Conservation (phyloP, 2,113 vertebrate species). For the Myrmecophaga tridactyla region DNA sequence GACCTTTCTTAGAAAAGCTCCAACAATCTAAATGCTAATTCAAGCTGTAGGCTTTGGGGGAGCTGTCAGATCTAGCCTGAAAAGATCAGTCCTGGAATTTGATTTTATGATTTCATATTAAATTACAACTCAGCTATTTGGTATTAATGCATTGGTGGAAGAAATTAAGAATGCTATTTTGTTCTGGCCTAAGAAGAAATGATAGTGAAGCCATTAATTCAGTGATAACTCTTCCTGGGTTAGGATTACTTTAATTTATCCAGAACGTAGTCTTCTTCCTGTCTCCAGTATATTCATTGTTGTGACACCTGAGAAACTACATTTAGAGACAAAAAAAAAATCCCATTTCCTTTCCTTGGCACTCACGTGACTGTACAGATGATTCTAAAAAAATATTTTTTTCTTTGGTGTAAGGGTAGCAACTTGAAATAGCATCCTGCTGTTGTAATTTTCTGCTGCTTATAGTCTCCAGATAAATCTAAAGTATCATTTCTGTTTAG, state of each 20-base stretch:
- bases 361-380: not conserved
- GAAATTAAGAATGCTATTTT: not conserved
- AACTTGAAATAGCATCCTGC: not conserved
- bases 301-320: not conserved
- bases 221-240: not conserved
- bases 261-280: not conserved
- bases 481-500: not conserved
- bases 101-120: not conserved
- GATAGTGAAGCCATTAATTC: not conserved
- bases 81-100: not conserved
- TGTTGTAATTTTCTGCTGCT: not conserved
- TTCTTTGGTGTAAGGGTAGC: not conserved
- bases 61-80: not conserved
- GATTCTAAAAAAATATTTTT: not conserved
- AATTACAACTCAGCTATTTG: not conserved
- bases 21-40: not conserved
- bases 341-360: not conserved
- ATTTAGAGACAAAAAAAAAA: not conserved
- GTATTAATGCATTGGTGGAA: not conserved
- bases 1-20: not conserved
- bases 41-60: not conserved
- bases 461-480: not conserved
- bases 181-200: not conserved
- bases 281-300: not conserved
- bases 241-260: not conserved